A percentile compares a stretch with the other conserved stretches of the same genome.
Evolutionary conservation across 2,797 vertebrate species (phyloP).

Genomic region (Arctocebus calabarensis): DNA sequence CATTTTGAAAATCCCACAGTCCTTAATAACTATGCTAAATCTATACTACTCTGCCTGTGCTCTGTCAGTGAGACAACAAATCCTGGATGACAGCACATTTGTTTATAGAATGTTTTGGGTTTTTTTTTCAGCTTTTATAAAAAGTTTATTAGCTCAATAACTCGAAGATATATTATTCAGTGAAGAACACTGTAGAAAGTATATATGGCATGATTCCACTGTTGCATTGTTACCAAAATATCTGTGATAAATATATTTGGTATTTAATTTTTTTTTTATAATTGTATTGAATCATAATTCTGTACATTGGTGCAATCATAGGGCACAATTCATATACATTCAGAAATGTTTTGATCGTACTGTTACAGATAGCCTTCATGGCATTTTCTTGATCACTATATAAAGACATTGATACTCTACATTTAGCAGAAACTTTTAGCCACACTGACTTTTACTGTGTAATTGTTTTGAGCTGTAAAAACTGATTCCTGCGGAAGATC

Average conservation of each 20-base stretch:
- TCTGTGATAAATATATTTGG: background rate
- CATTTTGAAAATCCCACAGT: background rate
- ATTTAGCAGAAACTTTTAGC: background rate
- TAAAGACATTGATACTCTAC: too few species aligned
- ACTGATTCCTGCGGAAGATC: background rate
- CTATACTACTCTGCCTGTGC: background rate
- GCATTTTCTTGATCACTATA: too few species aligned
- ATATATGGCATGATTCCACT: background rate
- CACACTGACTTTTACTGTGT: background rate
- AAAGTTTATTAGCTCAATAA: constrained; percentile 35
- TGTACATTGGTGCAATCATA: too few species aligned
- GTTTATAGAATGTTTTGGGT: background rate
- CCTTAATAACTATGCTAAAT: background rate
- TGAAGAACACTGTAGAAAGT: background rate
- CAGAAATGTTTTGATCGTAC: too few species aligned
- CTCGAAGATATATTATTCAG: background rate
- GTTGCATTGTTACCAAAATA: background rate
- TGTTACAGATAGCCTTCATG: too few species aligned
- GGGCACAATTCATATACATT: too few species aligned
- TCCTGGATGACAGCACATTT: background rate
- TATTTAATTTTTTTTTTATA: constrained; percentile 17
- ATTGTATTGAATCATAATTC: too few species aligned
- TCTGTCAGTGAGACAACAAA: background rate
- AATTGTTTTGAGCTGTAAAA: background rate
- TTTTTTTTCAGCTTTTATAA: constrained; percentile 34